These are phyloP conservation scores for Mesocentrotus franciscanus DNA, from an alignment of 53 echinoderm and acorn worm genomes.

Conservation along the genomic window DNA sequence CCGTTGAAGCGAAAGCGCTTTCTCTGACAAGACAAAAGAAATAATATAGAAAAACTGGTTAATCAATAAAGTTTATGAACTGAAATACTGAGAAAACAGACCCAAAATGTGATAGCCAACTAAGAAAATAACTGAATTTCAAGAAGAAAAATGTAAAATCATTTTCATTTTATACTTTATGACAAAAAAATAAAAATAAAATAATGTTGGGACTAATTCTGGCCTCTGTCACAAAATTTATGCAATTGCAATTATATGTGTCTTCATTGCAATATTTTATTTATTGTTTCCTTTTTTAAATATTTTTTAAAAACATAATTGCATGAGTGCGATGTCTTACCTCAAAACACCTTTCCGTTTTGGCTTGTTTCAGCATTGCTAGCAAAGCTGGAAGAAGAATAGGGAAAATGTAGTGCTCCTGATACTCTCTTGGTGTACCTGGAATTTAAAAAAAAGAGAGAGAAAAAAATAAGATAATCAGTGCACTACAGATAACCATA, in stretches of 20 bases:
- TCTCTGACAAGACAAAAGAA: slow-evolving; percentile 42
- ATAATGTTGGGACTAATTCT: too few species aligned
- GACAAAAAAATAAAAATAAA: too few species aligned
- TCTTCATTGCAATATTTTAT: too few species aligned
- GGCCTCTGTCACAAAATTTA: too few species aligned
- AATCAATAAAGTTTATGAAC: neutral
- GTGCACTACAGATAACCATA: neutral
- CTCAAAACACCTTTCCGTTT: slow-evolving; percentile 78
- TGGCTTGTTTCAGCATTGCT: slow-evolving; percentile 95
- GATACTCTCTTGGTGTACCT: slow-evolving; percentile 97
- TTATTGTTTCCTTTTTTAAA: too few species aligned
- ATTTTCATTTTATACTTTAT: neutral
- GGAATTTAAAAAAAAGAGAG: neutral
- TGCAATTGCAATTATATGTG: too few species aligned
- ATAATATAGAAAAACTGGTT: neutral
- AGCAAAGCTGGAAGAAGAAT: slow-evolving; percentile 87
- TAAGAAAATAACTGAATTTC: neutral
- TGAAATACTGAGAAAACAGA: neutral
- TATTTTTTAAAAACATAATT: too few species aligned
- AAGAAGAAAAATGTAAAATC: neutral
- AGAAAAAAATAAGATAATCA: neutral
- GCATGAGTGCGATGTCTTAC: neutral
- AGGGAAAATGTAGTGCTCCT: slow-evolving; percentile 95
- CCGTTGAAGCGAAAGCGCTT: slow-evolving; percentile 86
- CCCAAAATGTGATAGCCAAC: neutral